Percentiles rank a stretch among this genome's conserved stretches.
These are phyloP conservation scores for Peromyscus nudipes DNA, from an alignment of 2,797 vertebrate genomes.

Conservation along the genomic window DNA sequence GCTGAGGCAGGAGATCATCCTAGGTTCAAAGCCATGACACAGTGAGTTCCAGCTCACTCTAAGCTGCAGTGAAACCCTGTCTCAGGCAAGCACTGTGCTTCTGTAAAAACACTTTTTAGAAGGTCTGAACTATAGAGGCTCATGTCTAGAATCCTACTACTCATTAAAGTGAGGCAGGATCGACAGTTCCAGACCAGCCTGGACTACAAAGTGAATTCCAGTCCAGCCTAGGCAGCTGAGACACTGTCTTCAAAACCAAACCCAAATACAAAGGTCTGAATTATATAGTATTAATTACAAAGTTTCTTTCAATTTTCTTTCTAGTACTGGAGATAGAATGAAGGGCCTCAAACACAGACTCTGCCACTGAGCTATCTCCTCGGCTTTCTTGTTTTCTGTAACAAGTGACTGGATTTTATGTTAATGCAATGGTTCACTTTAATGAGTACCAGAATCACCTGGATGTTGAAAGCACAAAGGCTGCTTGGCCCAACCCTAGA, in stretches of 20 bases:
- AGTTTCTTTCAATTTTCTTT: conserved; percentile 6
- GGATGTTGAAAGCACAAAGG: background rate
- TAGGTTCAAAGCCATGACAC: background rate
- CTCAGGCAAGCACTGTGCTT: background rate
- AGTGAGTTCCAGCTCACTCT: background rate
- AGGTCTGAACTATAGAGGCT: background rate
- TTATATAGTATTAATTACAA: conserved; percentile 37
- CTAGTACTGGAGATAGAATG: background rate
- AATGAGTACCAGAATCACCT: background rate
- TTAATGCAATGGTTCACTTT: conserved; percentile 38
- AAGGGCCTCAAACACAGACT: background rate
- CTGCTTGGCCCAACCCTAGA: background rate
- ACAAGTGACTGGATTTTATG: conserved; percentile 10
- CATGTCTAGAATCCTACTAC: background rate
- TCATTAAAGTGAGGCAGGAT: background rate
- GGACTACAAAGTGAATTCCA: background rate
- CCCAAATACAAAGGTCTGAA: background rate
- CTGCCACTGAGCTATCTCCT: background rate
- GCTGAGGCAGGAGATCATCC: background rate
- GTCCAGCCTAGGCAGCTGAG: background rate
- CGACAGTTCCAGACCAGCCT: background rate
- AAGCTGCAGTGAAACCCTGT: background rate
- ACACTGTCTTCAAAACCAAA: background rate
- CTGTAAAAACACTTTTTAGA: background rate
- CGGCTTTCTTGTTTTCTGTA: background rate